A percentile compares a stretch with the other conserved stretches of the same genome.
These are phyloP conservation scores for Aulostomus chinensis DNA, from an alignment of 2,797 vertebrate genomes.

Conservation along the genomic window DNA sequence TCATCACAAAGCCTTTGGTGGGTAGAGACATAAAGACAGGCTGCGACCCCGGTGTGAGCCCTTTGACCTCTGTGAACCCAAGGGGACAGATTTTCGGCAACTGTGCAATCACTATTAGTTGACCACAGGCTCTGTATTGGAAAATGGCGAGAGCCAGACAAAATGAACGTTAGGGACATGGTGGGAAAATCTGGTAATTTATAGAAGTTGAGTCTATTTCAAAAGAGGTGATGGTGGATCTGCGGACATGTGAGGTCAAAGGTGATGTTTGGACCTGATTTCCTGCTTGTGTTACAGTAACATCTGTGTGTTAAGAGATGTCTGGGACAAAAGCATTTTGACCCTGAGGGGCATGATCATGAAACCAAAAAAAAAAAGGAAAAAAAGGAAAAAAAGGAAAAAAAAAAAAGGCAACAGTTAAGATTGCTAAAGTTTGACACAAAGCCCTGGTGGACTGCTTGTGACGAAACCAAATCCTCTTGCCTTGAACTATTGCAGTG, in stretches of 20 bases:
- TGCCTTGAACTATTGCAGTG: neutral
- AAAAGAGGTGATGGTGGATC: slow-evolving; percentile 91
- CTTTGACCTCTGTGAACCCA: slow-evolving; percentile 94
- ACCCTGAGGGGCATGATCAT: slow-evolving; percentile 78
- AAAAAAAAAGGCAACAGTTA: slow-evolving; percentile 45
- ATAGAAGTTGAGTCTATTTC: slow-evolving; percentile 95
- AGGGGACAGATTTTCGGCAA: slow-evolving; percentile 90
- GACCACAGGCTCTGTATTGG: slow-evolving; percentile 81
- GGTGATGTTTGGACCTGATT: slow-evolving; percentile 93
- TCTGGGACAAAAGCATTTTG: slow-evolving; percentile 85
- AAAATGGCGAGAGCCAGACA: slow-evolving; percentile 79
- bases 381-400: slow-evolving; percentile 56
- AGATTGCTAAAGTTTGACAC: slow-evolving; percentile 75
- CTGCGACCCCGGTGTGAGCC: slow-evolving; percentile 88
- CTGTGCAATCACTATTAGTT: slow-evolving; percentile 84
- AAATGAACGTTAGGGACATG: slow-evolving; percentile 85
- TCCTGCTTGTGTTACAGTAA: slow-evolving; percentile 96
- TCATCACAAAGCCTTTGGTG: slow-evolving; percentile 98
- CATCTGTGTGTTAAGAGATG: slow-evolving; percentile 93
- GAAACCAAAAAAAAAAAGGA: too few relatives aligned
- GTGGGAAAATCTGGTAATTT: slow-evolving; percentile 95
- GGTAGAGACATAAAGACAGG: slow-evolving; percentile 89
- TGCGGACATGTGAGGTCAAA: slow-evolving; percentile 92
- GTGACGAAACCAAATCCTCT: slow-evolving; percentile 28
- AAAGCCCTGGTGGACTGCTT: slow-evolving; percentile 33